Conservation (phyloP, 2,888 invertebrate species). For the Bruchidius siliquastri region DNA sequence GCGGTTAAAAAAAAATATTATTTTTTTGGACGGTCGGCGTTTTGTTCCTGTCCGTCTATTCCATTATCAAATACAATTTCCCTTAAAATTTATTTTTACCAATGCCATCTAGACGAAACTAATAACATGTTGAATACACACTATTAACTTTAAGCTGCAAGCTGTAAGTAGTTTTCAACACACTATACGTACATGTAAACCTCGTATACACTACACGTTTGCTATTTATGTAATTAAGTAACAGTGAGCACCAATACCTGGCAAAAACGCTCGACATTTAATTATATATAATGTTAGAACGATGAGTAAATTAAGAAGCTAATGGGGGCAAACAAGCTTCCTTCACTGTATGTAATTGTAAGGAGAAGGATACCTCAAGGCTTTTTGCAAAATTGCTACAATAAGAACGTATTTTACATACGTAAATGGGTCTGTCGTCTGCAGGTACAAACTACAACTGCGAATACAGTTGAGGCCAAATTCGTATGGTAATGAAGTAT, state of each 20-base stretch:
- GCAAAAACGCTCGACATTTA: not conserved
- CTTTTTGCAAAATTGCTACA: not conserved
- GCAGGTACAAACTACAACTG: no score
- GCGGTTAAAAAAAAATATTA: no score
- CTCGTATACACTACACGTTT: not conserved
- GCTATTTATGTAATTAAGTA: not conserved
- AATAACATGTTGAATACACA: no score
- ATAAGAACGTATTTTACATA: not conserved
- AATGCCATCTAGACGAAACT: no score
- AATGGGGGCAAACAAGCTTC: not conserved
- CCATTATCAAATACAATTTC: no score
- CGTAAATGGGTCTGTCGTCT: not conserved
- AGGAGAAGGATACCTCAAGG: not conserved
- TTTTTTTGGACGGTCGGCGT: no score
- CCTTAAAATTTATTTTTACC: no score
- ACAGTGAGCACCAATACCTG: not conserved
- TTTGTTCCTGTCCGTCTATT: no score
- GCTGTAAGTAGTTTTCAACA: not conserved
- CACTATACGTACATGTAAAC: not conserved
- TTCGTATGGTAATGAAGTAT: no score
- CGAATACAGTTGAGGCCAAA: no score
- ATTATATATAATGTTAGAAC: not conserved
- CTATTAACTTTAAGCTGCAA: not conserved
- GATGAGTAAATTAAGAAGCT: not conserved
- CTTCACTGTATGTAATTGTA: not conserved